Evolutionary conservation across 2,113 vertebrate species (phyloP), one percentile per base, ranked within the genome.

Genomic region (Ctenodactylus gundi): DNA sequence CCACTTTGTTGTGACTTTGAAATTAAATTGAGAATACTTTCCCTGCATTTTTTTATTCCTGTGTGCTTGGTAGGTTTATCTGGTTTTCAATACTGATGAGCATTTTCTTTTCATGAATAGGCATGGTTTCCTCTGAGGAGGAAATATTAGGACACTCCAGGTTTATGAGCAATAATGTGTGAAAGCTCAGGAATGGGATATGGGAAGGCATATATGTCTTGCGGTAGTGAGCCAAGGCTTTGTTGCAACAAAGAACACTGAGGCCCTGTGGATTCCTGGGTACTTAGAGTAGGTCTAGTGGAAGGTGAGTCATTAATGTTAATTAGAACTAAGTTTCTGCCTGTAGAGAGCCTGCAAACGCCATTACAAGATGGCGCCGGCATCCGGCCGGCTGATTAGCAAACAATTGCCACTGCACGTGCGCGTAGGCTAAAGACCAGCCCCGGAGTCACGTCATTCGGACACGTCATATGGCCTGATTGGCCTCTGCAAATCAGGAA

Each of bases 1-100:
- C 36, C 62, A 95, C 60, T 85, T 65, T 68, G 44, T 60, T 23
- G 41, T 57, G 78, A 73, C 81, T 70, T 97, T 67, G 78, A 87
- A 78, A 73, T 31, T 44, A 21, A 76, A 21, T 64, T 13, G 39
- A 65, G 6, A 81, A 31, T 15, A 12, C 62, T 94, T 70, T 78
- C 25, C 51, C 25, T 76, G 7, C 1, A 0, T 85, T 81, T 73
- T 95, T 68, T 68, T 0, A 55, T 92, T 89, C 55, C 77, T 73
- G 20, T 87, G 11, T 27, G 29, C 18, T 65, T 77, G n/a, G 12
- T 68, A 72, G 15, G 2, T 49, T 21, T 8, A 4, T 41, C 65
- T 44, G 77, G 77, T 64, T 81, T 94, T 36, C 72, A 60, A 85
- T 13, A 58, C 0, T 7, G 57, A 41, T 29, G 1, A 41, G 21